Conservation (phyloP, 2,797 vertebrate species). For the Dendrocincla fuliginosa region DNA sequence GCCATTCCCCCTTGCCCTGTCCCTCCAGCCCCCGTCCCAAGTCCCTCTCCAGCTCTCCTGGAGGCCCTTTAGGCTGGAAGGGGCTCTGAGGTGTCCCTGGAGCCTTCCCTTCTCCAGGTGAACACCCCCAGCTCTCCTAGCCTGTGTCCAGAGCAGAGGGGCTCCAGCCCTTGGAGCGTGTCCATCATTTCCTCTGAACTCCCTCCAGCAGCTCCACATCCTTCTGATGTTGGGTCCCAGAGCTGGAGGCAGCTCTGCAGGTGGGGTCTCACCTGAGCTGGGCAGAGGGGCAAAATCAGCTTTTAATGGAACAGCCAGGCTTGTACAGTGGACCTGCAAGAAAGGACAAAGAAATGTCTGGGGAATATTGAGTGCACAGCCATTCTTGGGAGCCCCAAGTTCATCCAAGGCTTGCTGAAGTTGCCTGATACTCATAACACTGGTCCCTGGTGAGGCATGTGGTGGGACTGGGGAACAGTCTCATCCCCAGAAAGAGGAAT, state of each 20-base stretch:
- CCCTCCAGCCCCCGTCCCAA: not conserved
- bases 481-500: not conserved
- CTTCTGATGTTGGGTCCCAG: not conserved
- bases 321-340: not conserved
- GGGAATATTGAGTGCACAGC: not conserved
- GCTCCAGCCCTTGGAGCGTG: not conserved
- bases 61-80: not conserved
- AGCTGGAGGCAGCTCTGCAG: not conserved
- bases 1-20: not conserved
- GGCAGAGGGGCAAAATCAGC: not conserved
- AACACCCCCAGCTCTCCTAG: not conserved
- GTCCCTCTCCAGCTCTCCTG: not conserved
- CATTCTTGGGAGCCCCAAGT: not conserved
- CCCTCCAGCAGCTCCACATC: not conserved
- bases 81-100: not conserved
- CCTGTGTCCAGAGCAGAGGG: not conserved
- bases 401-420: not conserved
- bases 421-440: not conserved
- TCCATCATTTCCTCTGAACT: not conserved
- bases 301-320: not conserved
- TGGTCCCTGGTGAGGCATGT: not conserved
- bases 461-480: not conserved
- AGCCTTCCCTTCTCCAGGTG: not conserved
- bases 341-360: not conserved
- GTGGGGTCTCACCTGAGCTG: not conserved